These are phyloP conservation scores for Microcebus lehilahytsara DNA, from an alignment of 2,113 vertebrate species.

Conservation along the genomic window DNA sequence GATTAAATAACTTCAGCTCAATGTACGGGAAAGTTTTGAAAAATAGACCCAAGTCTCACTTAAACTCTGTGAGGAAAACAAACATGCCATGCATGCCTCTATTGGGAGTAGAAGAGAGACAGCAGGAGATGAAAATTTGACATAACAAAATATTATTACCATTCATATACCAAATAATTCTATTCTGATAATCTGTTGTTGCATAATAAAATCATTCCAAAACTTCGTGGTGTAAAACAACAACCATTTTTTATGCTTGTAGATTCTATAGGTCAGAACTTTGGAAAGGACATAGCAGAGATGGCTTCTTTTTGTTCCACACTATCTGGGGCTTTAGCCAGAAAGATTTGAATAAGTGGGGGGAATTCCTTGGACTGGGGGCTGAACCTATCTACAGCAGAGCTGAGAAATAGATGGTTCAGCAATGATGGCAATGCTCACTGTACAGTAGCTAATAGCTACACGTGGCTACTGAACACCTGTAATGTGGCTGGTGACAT, in stretches of 20 bases:
- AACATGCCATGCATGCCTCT: too few species aligned
- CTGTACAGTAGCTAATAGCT: too few species aligned
- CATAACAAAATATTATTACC: background rate
- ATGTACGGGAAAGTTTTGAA: background rate
- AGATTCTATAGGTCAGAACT: background rate
- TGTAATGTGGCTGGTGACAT: too few species aligned
- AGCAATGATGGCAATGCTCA: too few species aligned
- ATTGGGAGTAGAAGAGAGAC: background rate
- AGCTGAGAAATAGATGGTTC: too few species aligned
- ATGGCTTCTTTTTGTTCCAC: background rate
- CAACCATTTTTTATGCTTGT: background rate
- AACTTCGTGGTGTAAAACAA: background rate
- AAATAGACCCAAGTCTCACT: background rate
- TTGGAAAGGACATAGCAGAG: background rate
- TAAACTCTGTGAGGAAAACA: background rate
- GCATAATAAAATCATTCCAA: background rate
- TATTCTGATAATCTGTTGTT: background rate
- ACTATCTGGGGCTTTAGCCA: background rate
- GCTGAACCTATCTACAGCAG: too few species aligned
- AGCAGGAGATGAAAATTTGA: background rate
- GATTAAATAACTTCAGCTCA: background rate
- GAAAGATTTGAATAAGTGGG: background rate
- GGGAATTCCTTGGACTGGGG: background rate
- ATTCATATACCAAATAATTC: background rate
- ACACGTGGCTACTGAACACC: too few species aligned